A percentile compares a stretch with the other conserved stretches of the same genome.
Conservation (phyloP, 2,888 invertebrate species). For the Pycnomerus fuliginosus region DNA sequence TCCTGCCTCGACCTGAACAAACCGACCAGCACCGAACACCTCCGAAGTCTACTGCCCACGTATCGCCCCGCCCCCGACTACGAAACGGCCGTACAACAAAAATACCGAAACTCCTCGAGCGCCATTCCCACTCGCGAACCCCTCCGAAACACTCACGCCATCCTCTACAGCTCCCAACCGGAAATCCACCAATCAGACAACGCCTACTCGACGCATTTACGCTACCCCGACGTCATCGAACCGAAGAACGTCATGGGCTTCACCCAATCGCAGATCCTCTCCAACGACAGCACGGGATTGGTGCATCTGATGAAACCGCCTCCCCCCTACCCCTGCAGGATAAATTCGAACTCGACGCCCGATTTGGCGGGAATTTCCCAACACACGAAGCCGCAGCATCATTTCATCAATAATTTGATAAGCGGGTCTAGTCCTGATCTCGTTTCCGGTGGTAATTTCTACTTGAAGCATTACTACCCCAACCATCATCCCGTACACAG, state of each 20-base stretch:
- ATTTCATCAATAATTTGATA: slow-evolving; percentile 56
- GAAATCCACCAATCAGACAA: slow-evolving; percentile 65
- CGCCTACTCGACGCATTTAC: slow-evolving; percentile 47
- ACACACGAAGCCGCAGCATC: slow-evolving; percentile 42
- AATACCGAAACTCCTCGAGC: slow-evolving; percentile 60
- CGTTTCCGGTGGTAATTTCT: slow-evolving; percentile 69
- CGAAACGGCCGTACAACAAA: slow-evolving; percentile 88
- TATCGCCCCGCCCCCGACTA: slow-evolving; percentile 94
- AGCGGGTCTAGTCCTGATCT: slow-evolving; percentile 78
- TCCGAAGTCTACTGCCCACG: slow-evolving; percentile 75
- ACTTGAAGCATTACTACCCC: slow-evolving; percentile 56
- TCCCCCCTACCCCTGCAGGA: slow-evolving; percentile 78
- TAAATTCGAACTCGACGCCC: slow-evolving; percentile 83
- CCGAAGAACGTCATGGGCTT: slow-evolving; percentile 39
- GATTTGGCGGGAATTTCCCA: slow-evolving; percentile 76
- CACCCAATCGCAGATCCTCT: slow-evolving; percentile 40
- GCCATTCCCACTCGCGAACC: slow-evolving; percentile 43
- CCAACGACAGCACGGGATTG: slow-evolving; percentile 56
- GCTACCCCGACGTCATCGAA: slow-evolving; percentile 64
- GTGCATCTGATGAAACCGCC: slow-evolving; percentile 78
- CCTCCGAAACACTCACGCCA: slow-evolving; percentile 37
- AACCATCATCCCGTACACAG: slow-evolving; percentile 49
- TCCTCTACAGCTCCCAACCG: slow-evolving; percentile 70
- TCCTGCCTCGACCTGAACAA: slow-evolving; percentile 64
- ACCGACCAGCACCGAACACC: slow-evolving; percentile 54